Percentiles rank a stretch among this genome's conserved stretches.
phyloP scores from a whole-genome alignment of 2,888 invertebrate species.

The Lomographa bimaculata region DNA sequence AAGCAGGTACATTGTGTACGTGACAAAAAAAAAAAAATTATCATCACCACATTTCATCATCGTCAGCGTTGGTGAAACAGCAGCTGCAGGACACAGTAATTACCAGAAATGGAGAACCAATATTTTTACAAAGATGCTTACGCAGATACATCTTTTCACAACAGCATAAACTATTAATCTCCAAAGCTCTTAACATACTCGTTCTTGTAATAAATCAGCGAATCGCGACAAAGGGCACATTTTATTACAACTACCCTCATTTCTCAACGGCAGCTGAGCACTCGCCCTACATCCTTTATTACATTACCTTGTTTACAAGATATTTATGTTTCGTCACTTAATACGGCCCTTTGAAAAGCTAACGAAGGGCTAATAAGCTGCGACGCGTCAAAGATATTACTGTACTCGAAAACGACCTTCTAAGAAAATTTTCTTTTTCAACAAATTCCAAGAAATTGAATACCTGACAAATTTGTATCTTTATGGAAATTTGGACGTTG shows the following conservation, averaged over 20 bases:
- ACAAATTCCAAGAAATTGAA: constrained; percentile 11
- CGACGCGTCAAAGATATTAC: constrained; percentile 10
- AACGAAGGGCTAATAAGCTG: constrained; percentile 27
- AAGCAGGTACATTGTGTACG: no score
- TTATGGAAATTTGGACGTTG: constrained; percentile 10
- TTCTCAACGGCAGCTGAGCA: constrained; percentile 27
- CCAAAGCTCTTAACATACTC: constrained; percentile 3
- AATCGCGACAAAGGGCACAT: constrained; percentile 23
- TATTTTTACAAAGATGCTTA: no score
- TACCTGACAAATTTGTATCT: constrained; percentile 11
- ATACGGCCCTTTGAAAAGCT: constrained; percentile 24
- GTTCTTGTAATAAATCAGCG: constrained; percentile 21
- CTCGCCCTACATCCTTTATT: constrained; percentile 22
- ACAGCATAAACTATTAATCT: constrained; percentile 1
- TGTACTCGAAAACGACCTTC: constrained; percentile 1
- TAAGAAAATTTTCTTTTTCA: constrained; percentile 1
- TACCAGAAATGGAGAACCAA: no score
- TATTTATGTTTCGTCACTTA: constrained; percentile 27
- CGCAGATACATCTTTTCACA: no score
- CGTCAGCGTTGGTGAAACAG: no score
- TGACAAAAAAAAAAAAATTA: no score
- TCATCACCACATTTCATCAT: no score
- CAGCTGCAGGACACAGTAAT: no score
- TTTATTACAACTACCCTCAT: constrained; percentile 28
- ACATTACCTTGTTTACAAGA: constrained; percentile 30